phyloP scores from a whole-genome alignment of 2,113 vertebrate genomes.

The Atlantisia rogersi region DNA sequence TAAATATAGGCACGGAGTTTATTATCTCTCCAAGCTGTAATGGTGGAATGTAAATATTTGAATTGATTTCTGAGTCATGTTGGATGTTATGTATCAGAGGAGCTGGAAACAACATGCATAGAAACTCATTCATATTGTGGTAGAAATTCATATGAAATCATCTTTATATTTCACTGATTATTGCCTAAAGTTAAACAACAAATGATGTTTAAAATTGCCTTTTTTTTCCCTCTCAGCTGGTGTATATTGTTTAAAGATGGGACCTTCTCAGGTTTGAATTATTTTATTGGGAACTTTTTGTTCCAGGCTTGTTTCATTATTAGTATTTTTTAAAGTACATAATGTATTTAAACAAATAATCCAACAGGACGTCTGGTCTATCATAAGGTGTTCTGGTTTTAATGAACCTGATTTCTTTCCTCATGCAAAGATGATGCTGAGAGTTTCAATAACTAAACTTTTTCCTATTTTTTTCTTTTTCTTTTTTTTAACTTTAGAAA shows the following conservation, averaged over 20 bases:
- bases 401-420: not conserved
- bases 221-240: not conserved
- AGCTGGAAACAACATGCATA: not conserved
- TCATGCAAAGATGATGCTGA: not conserved
- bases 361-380: not conserved
- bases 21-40: conserved; percentile 20
- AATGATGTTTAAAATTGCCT: not conserved
- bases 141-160: not conserved
- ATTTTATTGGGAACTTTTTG: not conserved
- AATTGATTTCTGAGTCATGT: conserved; percentile 5
- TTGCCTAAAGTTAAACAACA: not conserved
- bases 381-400: not conserved
- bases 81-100: not conserved
- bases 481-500: not conserved
- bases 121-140: not conserved
- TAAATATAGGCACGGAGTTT: not conserved
- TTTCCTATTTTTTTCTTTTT: not conserved
- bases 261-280: not conserved
- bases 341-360: not conserved
- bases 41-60: conserved; percentile 65
- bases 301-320: not conserved
- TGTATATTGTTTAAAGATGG: not conserved
- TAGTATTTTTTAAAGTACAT: not conserved
- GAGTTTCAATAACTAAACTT: not conserved
- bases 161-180: not conserved